Evolutionary conservation across 2,888 invertebrate genomes (phyloP), one percentile per base, ranked within the genome.

Genomic region (Gordius sp.): DNA sequence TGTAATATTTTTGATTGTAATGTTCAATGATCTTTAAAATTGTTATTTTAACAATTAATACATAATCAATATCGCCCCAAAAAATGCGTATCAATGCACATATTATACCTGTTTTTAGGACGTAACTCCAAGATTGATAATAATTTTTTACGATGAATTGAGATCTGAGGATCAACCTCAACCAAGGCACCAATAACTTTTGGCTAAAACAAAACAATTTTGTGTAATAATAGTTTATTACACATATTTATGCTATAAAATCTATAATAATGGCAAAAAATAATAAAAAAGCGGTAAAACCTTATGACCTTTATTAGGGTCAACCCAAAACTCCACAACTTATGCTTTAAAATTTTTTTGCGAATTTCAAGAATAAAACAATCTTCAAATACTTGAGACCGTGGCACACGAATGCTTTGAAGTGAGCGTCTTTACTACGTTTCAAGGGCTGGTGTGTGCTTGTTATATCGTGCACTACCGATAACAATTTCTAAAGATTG

Each of bases 371-470:
- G n/a, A 33, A n/a, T 8, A 33, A 33, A 33, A 33, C 8, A 33
- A 33, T 13, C 39, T 33, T 33, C n/a, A 33, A 33, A 33, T 70
- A 83, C 82, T 99, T 99, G 52, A 97, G 73, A 27, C 83, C 93
- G 27, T 86, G 81, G 71, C 89, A 93, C 56, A 99, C 76, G 67
- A 99, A 87, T 0, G 97, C 93, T 71, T 97, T 97, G 66, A 93
- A 91, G 72, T 91, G 89, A 20, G 93, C 82, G 73, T 93, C 93
- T 61, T 78, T 80, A 65, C 86, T 87, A 64, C 93, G 75, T 68
- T 91, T 89, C 64, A 89, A 83, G 0, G 81, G 82, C 4, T 78
- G 77, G 71, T 99, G 97, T 28, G 83, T 80, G 16, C 81, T 77
- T 58, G 87, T 76, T 61, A 99, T 86, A 66, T 80, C 82, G 47